Base-by-base conservation (phyloP, 35 echinoderm and acorn worm species). In the Diadema setosum region DNA sequence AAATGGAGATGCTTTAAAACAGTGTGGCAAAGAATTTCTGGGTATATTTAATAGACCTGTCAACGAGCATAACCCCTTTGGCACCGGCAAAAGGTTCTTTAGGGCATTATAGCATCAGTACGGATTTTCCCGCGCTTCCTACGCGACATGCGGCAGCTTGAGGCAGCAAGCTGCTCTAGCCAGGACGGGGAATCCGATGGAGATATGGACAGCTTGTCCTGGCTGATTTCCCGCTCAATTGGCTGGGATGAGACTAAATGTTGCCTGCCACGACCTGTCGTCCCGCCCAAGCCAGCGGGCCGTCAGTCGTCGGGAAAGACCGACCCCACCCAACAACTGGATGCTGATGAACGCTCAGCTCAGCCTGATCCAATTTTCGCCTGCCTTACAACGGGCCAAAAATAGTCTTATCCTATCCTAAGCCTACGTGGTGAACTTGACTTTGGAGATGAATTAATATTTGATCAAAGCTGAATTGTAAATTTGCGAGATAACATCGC, bases 181-280 rank as follows among this genome's bases (percentile, higher is more conserved):
- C 2, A 34, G 61, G 61, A 65, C 26, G 61, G 61, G 61, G 61
- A 65, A 65, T 26, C 26, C 61, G 26, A 31, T 65, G 12, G 61
- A 65, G 61, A 65, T 65, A 65, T 65, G 61, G 61, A 26, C 18
- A 32, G 61, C 61, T 78, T 78, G 70, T 78, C 70, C 43, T 20
- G 26, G n/a, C 70, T 43, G 26, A 78, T 78, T 78, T 78, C 70
- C 70, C 32, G 40, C 33, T 78, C 70, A 78, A 78, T 78, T 78
- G 70, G 34, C 70, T 43, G 70, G 70, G 70, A 41, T 78, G 33
- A 78, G 70, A 78, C 70, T 78, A 78, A 78, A 78, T 78, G 37
- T 78, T 40, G 70, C 33, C 70, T 78, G 70, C 40, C 70, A 78
- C 40, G 40, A 78, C 37, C 70, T 78, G 70, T 78, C 70, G 70